Evolutionary conservation across 1,140 invertebrate species (phyloP).

Genomic region (Drosophila murphyi): DNA sequence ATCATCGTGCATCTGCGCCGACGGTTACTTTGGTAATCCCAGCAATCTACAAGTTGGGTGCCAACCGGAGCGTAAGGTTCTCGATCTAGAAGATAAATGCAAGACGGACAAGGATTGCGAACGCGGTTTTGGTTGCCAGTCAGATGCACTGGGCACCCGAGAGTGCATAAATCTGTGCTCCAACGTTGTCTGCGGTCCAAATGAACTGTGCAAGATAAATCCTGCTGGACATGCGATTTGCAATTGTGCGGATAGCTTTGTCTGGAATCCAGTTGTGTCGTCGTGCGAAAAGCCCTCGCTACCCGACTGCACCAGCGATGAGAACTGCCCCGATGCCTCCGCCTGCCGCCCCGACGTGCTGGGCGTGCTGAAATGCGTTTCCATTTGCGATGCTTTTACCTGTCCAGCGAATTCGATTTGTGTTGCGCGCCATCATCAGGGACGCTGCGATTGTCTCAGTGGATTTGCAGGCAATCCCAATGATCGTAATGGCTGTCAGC

Average conservation of each 20-base stretch:
- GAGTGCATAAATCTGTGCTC: conserved; percentile 92
- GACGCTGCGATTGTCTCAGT: conserved; percentile 91
- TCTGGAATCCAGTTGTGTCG: conserved; percentile 93
- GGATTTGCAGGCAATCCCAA: conserved; percentile 95
- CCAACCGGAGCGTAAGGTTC: conserved; percentile 87
- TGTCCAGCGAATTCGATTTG: conserved; percentile 94
- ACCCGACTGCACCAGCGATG: conserved; percentile 90
- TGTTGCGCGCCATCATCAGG: conserved; percentile 89
- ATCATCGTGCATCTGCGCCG: conserved; percentile 93
- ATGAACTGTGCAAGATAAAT: conserved; percentile 91
- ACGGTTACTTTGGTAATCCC: conserved; percentile 92
- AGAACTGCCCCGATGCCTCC: conserved; percentile 89
- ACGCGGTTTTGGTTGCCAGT: conserved; percentile 87
- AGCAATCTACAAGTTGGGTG: conserved; percentile 91
- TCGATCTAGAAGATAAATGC: conserved; percentile 87
- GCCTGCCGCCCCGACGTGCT: conserved; percentile 92
- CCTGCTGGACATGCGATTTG: conserved; percentile 89
- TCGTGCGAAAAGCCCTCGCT: conserved; percentile 93
- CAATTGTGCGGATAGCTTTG: conserved; percentile 90
- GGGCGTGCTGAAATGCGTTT: conserved; percentile 92
- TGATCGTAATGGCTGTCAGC: conserved; percentile 92
- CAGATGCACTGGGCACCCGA: conserved; percentile 86
- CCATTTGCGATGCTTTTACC: conserved; percentile 91
- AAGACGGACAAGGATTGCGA: conserved; percentile 89
- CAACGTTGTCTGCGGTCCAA: conserved; percentile 91